These are phyloP conservation scores for Ooceraea biroi DNA, from an alignment of 1,140 invertebrate genomes.

Conservation along the genomic window DNA sequence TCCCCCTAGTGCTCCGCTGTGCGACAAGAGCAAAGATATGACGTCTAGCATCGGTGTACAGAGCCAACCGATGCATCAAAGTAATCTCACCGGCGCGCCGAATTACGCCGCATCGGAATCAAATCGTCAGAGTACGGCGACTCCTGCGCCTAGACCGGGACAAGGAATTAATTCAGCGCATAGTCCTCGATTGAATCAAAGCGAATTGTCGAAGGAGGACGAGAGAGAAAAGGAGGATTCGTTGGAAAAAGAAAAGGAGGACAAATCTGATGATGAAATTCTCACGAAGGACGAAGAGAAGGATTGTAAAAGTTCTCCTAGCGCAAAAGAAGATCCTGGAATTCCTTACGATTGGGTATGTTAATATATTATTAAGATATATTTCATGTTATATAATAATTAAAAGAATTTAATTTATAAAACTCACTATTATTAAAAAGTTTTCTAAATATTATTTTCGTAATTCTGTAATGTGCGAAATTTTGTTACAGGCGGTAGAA, in stretches of 20 bases:
- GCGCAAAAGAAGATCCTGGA: conserved; percentile 90
- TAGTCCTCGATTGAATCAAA: conserved; percentile 77
- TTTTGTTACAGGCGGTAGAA: conserved; percentile 90
- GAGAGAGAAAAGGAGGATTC: conserved; percentile 82
- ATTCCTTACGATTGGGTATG: conserved; percentile 93
- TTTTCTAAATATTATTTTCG: conserved; percentile 23
- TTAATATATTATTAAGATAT: conserved; percentile 61
- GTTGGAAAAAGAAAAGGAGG: conserved; percentile 87
- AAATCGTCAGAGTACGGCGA: conserved; percentile 65
- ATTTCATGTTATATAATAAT: conserved; percentile 8
- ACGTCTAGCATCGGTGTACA: conserved; percentile 74
- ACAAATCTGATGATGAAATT: conserved; percentile 84
- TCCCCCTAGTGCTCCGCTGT: conserved; percentile 52
- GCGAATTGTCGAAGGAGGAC: conserved; percentile 77
- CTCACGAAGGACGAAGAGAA: conserved; percentile 84
- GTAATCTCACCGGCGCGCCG: conserved; percentile 59
- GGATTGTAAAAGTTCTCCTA: conserved; percentile 85
- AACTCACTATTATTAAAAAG: conserved; percentile 8
- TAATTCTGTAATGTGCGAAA: conserved; percentile 39
- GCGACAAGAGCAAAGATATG: conserved; percentile 77
- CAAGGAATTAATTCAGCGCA: conserved; percentile 62
- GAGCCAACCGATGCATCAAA: conserved; percentile 74
- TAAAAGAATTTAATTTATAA: conserved; percentile 12
- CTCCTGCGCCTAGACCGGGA: conserved; percentile 57
- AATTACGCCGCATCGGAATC: conserved; percentile 67